These are phyloP conservation scores for Caenorhabditis briggsae DNA, from an alignment of 1,140 invertebrate genomes.

Conservation along the genomic window DNA sequence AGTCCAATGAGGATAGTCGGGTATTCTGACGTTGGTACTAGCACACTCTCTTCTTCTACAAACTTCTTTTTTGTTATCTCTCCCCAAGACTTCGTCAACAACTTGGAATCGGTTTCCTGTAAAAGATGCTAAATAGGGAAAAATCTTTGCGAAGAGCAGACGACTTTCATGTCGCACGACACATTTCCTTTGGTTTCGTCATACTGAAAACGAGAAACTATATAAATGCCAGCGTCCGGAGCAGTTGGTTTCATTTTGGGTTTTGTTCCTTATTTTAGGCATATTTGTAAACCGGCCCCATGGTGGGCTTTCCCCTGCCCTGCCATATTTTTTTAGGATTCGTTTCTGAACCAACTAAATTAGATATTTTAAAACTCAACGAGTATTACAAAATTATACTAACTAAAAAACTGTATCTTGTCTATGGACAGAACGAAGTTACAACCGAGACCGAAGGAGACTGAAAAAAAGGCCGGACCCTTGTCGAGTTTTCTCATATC, in stretches of 20 bases:
- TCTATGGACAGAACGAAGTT: too few relatives aligned
- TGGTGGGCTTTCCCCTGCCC: too few relatives aligned
- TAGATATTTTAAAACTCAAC: too few relatives aligned
- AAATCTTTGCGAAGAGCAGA: background rate
- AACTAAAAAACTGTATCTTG: too few relatives aligned
- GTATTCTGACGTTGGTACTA: conserved; percentile 39
- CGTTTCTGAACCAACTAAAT: too few relatives aligned
- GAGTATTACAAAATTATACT: too few relatives aligned
- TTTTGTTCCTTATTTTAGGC: background rate
- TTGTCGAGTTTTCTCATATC: too few relatives aligned
- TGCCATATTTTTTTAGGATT: too few relatives aligned
- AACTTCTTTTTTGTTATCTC: background rate
- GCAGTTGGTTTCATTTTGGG: background rate
- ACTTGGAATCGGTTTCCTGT: conserved; percentile 34
- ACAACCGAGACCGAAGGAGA: too few relatives aligned
- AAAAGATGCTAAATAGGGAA: conserved; percentile 42
- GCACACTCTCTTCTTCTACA: background rate
- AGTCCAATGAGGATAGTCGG: conserved; percentile 10
- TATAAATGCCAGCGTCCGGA: conserved; percentile 3
- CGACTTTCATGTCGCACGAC: conserved; percentile 37
- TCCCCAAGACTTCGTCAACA: background rate
- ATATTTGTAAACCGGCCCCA: too few relatives aligned
- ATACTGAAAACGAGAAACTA: conserved; percentile 6
- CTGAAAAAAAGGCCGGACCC: too few relatives aligned
- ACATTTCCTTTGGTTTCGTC: conserved; percentile 41